phyloP scores from a whole-genome alignment of 1,140 invertebrate species.

The Galleria mellonella region DNA sequence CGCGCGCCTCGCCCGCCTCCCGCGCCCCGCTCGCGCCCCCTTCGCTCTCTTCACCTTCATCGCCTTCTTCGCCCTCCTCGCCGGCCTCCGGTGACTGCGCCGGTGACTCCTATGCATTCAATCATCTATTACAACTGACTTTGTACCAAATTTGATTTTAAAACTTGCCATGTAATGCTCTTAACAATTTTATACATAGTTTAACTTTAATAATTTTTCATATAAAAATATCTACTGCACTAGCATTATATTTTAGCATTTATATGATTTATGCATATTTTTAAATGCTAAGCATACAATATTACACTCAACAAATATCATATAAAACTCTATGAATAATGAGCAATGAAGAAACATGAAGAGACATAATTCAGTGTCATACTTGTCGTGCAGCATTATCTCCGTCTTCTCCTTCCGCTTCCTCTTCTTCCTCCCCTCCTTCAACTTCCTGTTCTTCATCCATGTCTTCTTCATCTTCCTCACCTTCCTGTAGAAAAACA shows the following conservation, averaged over 20 bases:
- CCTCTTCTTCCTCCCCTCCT: constrained; percentile 73
- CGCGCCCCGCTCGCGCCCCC: constrained; percentile 37
- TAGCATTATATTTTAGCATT: too few species aligned
- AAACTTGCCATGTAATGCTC: too few species aligned
- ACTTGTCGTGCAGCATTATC: constrained; percentile 43
- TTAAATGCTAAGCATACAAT: too few species aligned
- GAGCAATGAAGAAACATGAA: too few species aligned
- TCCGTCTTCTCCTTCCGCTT: constrained; percentile 72
- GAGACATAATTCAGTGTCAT: constrained; percentile 1
- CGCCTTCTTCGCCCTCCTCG: constrained; percentile 68
- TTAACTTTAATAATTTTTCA: too few species aligned
- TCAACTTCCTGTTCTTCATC: constrained; percentile 75
- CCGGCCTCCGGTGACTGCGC: constrained; percentile 69
- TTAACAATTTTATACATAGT: too few species aligned
- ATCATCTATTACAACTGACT: too few species aligned
- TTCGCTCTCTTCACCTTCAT: constrained; percentile 38
- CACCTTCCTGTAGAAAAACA: constrained; percentile 37
- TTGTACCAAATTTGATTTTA: too few species aligned
- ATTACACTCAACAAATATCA: too few species aligned
- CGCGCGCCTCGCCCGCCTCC: constrained; percentile 28
- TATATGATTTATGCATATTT: too few species aligned
- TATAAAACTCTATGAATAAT: too few species aligned
- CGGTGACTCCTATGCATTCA: constrained; percentile 40
- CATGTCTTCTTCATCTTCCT: constrained; percentile 62
- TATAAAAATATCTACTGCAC: too few species aligned